Evolutionary conservation across 2,797 vertebrate genomes (phyloP).

Genomic region (Manis pentadactyla): DNA sequence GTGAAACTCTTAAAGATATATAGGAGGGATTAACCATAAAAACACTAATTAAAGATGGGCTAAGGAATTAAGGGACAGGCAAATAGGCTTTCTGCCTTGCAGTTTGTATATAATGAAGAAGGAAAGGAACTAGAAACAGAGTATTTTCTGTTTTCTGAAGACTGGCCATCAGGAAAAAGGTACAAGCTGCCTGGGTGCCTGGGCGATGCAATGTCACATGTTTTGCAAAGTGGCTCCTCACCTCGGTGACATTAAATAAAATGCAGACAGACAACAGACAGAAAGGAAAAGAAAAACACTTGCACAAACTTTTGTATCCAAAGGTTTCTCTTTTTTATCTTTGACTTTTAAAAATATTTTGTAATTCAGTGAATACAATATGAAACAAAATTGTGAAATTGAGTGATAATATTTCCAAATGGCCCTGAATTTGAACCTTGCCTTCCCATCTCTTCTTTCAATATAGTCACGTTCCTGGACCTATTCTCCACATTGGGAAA

Average conservation of each 20-base stretch:
- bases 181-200: conserved; percentile 52
- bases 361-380: conserved; percentile 44
- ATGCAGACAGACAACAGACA: background rate
- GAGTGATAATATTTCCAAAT: conserved; percentile 35
- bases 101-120: conserved; percentile 69
- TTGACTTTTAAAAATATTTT: conserved; percentile 1
- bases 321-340: background rate
- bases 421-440: background rate
- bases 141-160: conserved; percentile 63
- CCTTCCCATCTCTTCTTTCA: background rate
- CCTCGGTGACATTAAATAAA: conserved; percentile 37
- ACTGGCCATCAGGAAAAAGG: conserved; percentile 54
- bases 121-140: conserved; percentile 48
- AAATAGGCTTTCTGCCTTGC: conserved; percentile 59
- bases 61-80: conserved; percentile 79
- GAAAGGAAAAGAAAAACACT: background rate
- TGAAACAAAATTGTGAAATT: conserved; percentile 48
- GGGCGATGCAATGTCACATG: conserved; percentile 54
- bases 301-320: background rate
- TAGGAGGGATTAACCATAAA: conserved; percentile 82
- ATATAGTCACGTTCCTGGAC: background rate
- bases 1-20: conserved; percentile 84
- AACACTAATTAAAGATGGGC: conserved; percentile 85
- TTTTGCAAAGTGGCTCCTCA: conserved; percentile 78
- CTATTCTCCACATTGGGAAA: conserved; percentile 50